These are phyloP conservation scores for Lerista edwardsae DNA, from an alignment of 2,797 vertebrate species.

Conservation along the genomic window DNA sequence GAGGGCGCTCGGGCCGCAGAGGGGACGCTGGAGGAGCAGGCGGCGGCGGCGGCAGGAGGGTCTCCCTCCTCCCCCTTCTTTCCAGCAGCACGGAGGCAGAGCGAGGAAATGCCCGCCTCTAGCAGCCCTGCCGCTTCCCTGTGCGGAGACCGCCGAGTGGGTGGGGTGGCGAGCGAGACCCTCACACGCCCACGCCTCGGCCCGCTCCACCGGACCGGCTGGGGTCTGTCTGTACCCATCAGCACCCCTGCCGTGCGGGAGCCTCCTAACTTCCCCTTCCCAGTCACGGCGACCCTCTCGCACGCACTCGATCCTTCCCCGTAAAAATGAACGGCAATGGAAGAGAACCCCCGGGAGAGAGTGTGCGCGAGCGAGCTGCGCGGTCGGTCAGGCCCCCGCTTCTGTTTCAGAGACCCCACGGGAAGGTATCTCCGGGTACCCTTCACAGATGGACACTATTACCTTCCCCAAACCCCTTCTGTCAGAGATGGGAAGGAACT, in stretches of 20 bases:
- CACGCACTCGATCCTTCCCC: background rate
- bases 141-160: background rate
- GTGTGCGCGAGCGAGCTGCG: no score
- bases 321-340: no score
- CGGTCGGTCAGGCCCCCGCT: background rate
- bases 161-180: background rate
- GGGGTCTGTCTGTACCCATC: background rate
- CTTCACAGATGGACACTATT: background rate
- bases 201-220: background rate
- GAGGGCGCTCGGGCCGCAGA: background rate
- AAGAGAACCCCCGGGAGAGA: background rate
- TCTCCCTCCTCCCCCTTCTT: background rate
- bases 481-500: background rate
- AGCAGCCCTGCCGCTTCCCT: no score
- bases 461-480: no score
- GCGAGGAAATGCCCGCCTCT: background rate
- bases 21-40: background rate
- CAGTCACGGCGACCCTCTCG: no score
- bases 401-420: background rate
- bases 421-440: background rate
- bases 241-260: background rate
- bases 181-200: background rate
- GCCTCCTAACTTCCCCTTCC: background rate
- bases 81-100: background rate
- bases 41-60: background rate